phyloP scores from a whole-genome alignment of 2,797 vertebrate species.

The Oreortyx pictus region DNA sequence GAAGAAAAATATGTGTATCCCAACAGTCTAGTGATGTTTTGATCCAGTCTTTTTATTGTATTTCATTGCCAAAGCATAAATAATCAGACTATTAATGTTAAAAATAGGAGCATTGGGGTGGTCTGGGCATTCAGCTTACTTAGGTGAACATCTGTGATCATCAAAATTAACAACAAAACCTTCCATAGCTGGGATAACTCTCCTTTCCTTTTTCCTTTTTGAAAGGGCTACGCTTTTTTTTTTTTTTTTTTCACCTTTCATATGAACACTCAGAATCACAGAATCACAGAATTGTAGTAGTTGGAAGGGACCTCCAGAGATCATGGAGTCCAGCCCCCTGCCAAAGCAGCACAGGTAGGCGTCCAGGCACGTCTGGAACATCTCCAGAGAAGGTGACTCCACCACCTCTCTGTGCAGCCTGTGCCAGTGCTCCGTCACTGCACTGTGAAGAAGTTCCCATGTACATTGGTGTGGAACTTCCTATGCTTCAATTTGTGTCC shows the following conservation, averaged over 20 bases:
- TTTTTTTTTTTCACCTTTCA: not conserved
- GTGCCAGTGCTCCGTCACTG: no score
- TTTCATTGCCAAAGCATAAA: not conserved
- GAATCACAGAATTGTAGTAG: no score
- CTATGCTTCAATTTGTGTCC: no score
- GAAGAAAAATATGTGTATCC: not conserved
- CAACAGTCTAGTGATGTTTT: not conserved
- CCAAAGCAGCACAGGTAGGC: no score
- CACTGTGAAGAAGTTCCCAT: no score
- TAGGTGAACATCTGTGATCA: not conserved
- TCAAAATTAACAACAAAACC: not conserved
- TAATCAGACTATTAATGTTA: not conserved
- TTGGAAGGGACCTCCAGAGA: no score
- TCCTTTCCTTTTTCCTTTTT: not conserved
- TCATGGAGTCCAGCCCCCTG: no score
- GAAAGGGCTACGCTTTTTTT: not conserved
- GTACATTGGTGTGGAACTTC: no score
- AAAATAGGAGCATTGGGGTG: not conserved
- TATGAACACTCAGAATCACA: not conserved
- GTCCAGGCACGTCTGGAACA: no score
- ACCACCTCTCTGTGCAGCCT: no score
- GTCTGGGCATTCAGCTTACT: not conserved
- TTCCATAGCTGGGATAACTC: not conserved
- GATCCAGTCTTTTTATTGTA: not conserved
- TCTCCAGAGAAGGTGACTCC: no score